phyloP scores from a whole-genome alignment of 92 coral and sea anemone genomes.

The Siderastrea siderea region DNA sequence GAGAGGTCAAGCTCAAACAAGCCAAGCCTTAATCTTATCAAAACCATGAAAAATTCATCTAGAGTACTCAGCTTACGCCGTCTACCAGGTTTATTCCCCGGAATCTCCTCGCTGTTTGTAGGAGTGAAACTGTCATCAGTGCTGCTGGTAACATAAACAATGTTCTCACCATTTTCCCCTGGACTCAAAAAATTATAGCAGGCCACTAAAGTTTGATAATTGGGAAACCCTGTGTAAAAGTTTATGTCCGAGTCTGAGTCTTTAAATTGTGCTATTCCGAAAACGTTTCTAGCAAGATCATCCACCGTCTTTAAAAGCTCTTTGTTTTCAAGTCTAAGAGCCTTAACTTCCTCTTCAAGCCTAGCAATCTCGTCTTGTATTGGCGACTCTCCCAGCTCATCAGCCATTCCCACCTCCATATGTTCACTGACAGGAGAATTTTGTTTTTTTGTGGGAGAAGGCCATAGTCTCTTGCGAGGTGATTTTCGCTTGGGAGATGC shows the following conservation, averaged over 20 bases:
- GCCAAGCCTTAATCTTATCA: constrained; percentile 28
- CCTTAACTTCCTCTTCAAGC: background rate
- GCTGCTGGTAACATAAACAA: too few species aligned
- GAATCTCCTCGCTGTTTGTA: too few species aligned
- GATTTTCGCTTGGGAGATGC: constrained; percentile 1
- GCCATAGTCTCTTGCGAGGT: background rate
- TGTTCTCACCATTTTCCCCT: too few species aligned
- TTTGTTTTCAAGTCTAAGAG: background rate
- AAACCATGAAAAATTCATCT: constrained; percentile 26
- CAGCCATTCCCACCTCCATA: too few species aligned
- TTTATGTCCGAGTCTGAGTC: background rate
- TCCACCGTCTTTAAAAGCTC: background rate
- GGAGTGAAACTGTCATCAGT: too few species aligned
- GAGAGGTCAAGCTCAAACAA: constrained; percentile 26
- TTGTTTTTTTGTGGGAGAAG: too few species aligned
- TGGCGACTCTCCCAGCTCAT: background rate
- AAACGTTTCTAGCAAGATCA: background rate
- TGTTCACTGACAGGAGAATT: too few species aligned
- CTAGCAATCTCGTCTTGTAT: background rate
- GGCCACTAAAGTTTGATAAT: too few species aligned
- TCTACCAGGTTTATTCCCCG: too few species aligned
- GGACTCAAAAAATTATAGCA: too few species aligned
- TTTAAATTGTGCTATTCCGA: background rate
- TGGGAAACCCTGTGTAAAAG: background rate
- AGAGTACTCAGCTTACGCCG: background rate